Evolutionary conservation across 2,888 invertebrate genomes (phyloP).

Genomic region (Halictus ligatus): DNA sequence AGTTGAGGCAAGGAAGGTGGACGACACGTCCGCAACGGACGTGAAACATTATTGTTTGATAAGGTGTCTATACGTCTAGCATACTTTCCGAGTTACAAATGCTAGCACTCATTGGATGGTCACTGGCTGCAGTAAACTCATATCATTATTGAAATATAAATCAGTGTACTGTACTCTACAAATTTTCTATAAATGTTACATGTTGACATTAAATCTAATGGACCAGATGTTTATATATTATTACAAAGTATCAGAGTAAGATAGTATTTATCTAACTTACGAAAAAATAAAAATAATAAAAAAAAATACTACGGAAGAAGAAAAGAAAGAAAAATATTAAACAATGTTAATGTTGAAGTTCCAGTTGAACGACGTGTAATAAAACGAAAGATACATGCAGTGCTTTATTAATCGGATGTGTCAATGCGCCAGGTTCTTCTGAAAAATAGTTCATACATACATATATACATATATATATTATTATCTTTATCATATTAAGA

Average conservation of each 20-base stretch:
- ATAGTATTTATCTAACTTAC: constrained; percentile 80
- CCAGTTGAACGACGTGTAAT: constrained; percentile 64
- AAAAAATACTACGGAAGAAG: background rate
- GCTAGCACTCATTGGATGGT: constrained; percentile 73
- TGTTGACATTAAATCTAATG: constrained; percentile 82
- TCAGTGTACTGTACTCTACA: constrained; percentile 79
- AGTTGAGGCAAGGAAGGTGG: constrained; percentile 28
- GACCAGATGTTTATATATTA: constrained; percentile 84
- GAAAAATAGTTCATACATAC: constrained; percentile 42
- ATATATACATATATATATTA: constrained; percentile 31
- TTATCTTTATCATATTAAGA: constrained; percentile 19
- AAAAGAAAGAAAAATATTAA: constrained; percentile 50
- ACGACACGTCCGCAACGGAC: background rate
- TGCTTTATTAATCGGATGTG: constrained; percentile 64
- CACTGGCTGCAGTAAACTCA: constrained; percentile 77
- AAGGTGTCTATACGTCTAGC: constrained; percentile 37
- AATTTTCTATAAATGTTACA: constrained; percentile 84
- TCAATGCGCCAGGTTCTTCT: constrained; percentile 66
- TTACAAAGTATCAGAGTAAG: constrained; percentile 78
- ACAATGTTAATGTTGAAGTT: constrained; percentile 77
- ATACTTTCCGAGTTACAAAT: constrained; percentile 65
- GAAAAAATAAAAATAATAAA: background rate
- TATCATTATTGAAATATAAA: constrained; percentile 78
- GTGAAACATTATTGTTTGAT: constrained; percentile 41
- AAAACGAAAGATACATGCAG: constrained; percentile 47